Base-by-base conservation (phyloP, 2,113 vertebrate genomes). In the Leptodactylus fuscus region DNA sequence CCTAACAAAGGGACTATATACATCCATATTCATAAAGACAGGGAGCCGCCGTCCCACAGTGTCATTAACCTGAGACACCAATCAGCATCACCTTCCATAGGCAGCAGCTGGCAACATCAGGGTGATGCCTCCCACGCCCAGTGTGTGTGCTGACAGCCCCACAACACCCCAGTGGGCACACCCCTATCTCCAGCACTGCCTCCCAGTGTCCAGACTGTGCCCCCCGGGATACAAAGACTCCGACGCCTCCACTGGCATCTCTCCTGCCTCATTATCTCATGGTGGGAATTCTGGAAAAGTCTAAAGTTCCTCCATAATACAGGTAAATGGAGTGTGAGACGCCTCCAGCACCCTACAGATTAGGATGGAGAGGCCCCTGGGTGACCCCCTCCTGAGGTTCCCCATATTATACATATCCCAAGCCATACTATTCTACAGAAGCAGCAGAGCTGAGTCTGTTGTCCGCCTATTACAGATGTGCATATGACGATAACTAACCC, bases 1-100 rank as follows among this genome's bases (percentile, higher is more conserved):
- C n/a, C 70, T 75, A 83, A 83, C 82, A 83, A 83, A 83, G 82
- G 53, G 51, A 46, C 38, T 32, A 13, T 1, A 13, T 1, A 55
- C 82, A 83, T 83, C 82, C 82, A 83, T 83, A 83, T 83, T 74
- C 82, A 83, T 83, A 44, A 27, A 60, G 51, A 24, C 46, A 18
- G 22, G 41, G 44, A 36, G 67, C 69, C 1, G 48, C 29, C 51
- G 20, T 82, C 32, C 65, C 81, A 73, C 65, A 18, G 48, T 41
- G 70, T 83, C 70, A 83, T 75, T 75, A 74, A 83, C 70, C 81
- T 58, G 69, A 41, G 81, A 58, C 81, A 60, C 49, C 69, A 74
- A 53, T 51, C 67, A 71, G 65, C 49, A 29, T 46, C 51, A 41
- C 70, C 49, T 34, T n/a, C 81, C 29, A 58, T n/a, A 27, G 6